A percentile compares a stretch with the other conserved stretches of the same genome.
Conservation (phyloP, 23 tunicate species). For the Styela plicata region DNA sequence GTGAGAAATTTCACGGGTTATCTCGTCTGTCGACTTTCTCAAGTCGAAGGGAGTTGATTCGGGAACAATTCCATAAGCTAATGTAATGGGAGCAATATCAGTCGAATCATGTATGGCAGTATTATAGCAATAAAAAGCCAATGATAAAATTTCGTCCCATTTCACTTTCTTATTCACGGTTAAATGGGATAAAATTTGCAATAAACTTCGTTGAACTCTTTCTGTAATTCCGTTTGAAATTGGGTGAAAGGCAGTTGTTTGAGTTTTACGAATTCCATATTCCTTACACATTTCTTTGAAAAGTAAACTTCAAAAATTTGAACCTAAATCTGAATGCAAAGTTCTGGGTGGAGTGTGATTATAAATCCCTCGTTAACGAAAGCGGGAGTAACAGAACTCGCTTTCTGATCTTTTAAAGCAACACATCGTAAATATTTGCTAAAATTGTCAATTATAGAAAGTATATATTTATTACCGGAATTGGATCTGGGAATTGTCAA, state of each 20-base stretch:
- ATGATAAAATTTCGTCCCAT: background rate
- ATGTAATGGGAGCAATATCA: background rate
- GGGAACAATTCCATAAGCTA: background rate
- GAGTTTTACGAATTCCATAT: background rate
- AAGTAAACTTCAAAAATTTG: background rate
- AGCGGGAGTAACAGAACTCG: too few species aligned
- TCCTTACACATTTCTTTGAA: background rate
- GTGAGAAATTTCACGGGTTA: background rate
- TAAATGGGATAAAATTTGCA: background rate
- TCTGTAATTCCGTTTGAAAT: background rate
- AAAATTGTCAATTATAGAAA: background rate
- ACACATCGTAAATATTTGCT: background rate
- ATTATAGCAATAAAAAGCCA: background rate
- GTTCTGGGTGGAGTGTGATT: too few species aligned
- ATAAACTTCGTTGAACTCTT: background rate
- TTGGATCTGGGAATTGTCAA: background rate
- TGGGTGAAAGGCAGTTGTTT: background rate
- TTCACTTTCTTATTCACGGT: background rate
- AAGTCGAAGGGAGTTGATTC: background rate
- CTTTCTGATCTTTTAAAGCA: background rate
- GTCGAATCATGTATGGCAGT: background rate
- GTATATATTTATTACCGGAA: background rate
- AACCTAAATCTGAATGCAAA: background rate
- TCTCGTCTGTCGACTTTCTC: background rate
- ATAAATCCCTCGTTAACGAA: too few species aligned